A percentile compares a stretch with the other conserved stretches of the same genome.
These are phyloP conservation scores for cattle (Bos taurus) DNA, from an alignment of 2,113 vertebrate genomes.

Conservation along the genomic window ARS-UCD2.0 NC_037329.1:19111001-19111500, in stretches of 20 bases:
- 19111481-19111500: conserved; percentile 19
- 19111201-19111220: conserved; percentile 45
- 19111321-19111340: conserved; percentile 48
- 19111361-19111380: conserved; percentile 41
- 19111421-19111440: not conserved
- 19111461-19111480: not conserved
- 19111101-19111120: conserved; percentile 34
- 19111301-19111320: conserved; percentile 60
- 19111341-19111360: conserved; percentile 44
- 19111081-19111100: not conserved
- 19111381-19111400: conserved; percentile 4
- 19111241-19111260: conserved; percentile 61
- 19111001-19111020: not conserved
- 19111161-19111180: conserved; percentile 48
- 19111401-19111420: not conserved
- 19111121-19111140: conserved; percentile 62
- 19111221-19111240: conserved; percentile 26
- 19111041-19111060: conserved; percentile 16
- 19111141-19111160: conserved; percentile 54
- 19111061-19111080: not conserved
- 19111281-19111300: conserved; percentile 48
- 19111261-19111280: conserved; percentile 60
- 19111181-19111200: conserved; percentile 48
- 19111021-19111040: not conserved
- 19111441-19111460: not conserved